Conservation (phyloP, 1,140 invertebrate genomes). For the Caerostris darwini region DNA sequence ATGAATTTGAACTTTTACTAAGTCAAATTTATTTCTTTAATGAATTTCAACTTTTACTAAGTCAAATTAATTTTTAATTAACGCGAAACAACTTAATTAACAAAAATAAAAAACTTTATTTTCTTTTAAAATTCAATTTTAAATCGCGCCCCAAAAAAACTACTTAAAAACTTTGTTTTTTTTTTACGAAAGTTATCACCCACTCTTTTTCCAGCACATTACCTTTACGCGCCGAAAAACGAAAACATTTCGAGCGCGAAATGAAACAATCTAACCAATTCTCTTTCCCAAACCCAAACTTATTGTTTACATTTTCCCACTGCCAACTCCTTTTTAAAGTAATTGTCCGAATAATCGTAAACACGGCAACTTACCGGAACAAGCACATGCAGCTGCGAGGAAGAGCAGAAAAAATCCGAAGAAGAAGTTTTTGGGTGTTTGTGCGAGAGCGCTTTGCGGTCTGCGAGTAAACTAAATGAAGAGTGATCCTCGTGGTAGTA, state of each 20-base stretch:
- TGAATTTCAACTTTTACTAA: too few species aligned
- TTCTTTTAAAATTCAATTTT: too few species aligned
- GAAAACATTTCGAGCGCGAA: background rate
- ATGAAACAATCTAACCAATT: background rate
- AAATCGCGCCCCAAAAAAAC: too few species aligned
- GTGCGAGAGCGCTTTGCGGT: background rate
- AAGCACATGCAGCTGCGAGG: background rate
- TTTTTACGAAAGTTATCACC: background rate
- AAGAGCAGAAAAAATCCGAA: background rate
- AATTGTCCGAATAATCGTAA: constrained; percentile 20
- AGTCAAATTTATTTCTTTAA: too few species aligned
- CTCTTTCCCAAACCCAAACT: background rate
- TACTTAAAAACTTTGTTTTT: background rate
- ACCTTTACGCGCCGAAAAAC: background rate
- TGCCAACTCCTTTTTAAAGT: too few species aligned
- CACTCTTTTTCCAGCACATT: background rate
- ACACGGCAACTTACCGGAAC: constrained; percentile 47
- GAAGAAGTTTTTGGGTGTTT: constrained; percentile 1
- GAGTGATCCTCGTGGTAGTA: background rate
- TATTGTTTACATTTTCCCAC: background rate
- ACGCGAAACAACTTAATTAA: too few species aligned
- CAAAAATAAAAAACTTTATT: too few species aligned
- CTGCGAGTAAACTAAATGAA: constrained; percentile 34
- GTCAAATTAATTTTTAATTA: too few species aligned
- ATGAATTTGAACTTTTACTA: too few species aligned